Conservation (phyloP, 92 coral and sea anemone genomes). For the Porites divaricata region DNA sequence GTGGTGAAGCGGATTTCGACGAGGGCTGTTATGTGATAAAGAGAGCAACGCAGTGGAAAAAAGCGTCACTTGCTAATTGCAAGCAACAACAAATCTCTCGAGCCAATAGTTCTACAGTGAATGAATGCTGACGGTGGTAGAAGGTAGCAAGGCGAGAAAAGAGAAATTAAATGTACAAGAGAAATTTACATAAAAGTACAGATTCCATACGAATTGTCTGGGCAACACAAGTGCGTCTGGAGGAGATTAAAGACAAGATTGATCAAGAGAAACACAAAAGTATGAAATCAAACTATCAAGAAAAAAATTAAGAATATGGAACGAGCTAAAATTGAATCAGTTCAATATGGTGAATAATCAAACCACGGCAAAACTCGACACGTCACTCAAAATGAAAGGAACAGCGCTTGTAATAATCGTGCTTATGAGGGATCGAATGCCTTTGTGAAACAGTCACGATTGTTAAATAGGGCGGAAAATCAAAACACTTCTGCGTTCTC, state of each 20-base stretch:
- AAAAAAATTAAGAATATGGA: slow-evolving; percentile 50
- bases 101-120: no score
- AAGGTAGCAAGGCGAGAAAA: not conserved
- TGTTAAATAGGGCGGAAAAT: slow-evolving; percentile 8
- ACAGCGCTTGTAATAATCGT: not conserved
- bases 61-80: no score
- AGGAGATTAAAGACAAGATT: slow-evolving; percentile 44
- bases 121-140: no score
- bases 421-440: not conserved
- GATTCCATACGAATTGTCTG: slow-evolving; percentile 45
- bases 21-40: no score
- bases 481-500: not conserved
- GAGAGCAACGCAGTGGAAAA: no score
- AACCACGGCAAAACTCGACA: not conserved
- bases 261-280: slow-evolving; percentile 48
- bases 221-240: slow-evolving; percentile 49
- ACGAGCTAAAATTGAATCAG: slow-evolving; percentile 40
- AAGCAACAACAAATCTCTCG: no score
- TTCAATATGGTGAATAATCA: not conserved
- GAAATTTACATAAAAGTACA: not conserved
- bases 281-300: slow-evolving; percentile 27
- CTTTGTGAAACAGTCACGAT: not conserved
- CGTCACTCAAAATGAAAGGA: not conserved
- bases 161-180: slow-evolving; percentile 4
- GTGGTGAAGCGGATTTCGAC: no score